These are phyloP conservation scores for Dipus sagitta DNA, from an alignment of 2,797 vertebrate species.

Conservation along the genomic window DNA sequence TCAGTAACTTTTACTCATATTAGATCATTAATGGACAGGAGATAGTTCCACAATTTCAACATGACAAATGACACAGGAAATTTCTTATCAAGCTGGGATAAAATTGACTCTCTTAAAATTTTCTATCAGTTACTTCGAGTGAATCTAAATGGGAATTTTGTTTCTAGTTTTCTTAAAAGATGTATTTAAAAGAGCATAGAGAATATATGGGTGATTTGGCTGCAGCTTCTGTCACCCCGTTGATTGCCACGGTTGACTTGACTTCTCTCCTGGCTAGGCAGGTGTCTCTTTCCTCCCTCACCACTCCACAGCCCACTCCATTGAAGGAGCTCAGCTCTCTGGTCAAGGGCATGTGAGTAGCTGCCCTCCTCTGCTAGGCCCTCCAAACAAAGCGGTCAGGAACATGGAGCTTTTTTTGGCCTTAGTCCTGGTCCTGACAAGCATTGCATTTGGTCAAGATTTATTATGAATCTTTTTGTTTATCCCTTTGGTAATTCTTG, in stretches of 20 bases:
- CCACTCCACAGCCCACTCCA: too few relatives aligned
- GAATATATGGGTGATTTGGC: background rate
- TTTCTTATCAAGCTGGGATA: conserved; percentile 58
- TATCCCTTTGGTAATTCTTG: conserved; percentile 56
- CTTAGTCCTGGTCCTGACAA: conserved; percentile 25
- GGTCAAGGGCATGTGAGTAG: too few relatives aligned
- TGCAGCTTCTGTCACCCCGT: too few relatives aligned
- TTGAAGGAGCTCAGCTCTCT: too few relatives aligned
- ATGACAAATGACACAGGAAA: background rate
- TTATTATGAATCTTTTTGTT: conserved; percentile 38
- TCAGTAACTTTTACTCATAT: conserved; percentile 36
- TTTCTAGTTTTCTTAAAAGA: conserved; percentile 37
- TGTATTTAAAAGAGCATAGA: conserved; percentile 12
- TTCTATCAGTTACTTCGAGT: conserved; percentile 35
- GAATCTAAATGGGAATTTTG: conserved; percentile 1
- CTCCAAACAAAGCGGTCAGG: too few relatives aligned
- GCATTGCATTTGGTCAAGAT: conserved; percentile 33
- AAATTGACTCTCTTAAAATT: conserved; percentile 15
- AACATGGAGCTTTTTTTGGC: background rate
- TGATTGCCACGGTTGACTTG: too few relatives aligned
- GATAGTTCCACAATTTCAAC: conserved; percentile 16
- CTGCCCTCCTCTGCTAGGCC: too few relatives aligned
- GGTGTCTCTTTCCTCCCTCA: too few relatives aligned
- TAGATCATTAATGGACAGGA: conserved; percentile 22
- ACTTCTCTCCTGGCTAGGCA: too few relatives aligned